Evolutionary conservation across 2,797 vertebrate species (phyloP), one percentile per base, ranked within the genome.

Genomic region (Coregonus suidteri): DNA sequence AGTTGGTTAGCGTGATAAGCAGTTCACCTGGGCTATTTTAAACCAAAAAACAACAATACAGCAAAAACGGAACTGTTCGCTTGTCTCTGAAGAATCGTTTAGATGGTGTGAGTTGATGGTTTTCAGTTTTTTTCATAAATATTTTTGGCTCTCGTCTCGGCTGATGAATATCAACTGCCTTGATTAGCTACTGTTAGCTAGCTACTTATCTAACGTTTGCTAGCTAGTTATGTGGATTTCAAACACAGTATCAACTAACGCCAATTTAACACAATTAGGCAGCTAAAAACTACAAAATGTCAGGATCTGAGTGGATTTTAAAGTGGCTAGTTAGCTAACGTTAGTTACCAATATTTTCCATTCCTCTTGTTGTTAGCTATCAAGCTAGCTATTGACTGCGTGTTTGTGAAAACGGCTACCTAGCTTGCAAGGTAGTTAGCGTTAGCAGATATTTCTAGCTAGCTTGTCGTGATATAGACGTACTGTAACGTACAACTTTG

Each of bases 1-100:
- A 85, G 87, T 88, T 37, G 91, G 88, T 69, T 91, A 20, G 20
- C 2, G 20, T 1, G 25, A 25, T 25, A 25, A 25, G 25, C 25
- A 25, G 25, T 1, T 25, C 25, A 25, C 25, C 25, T 25, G 25
- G 25, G 59, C 20, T 64, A 4, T 64, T 11, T 25, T 9, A n/a
- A 64, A 62, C 18, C 59, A 4, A 64, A 25, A 64, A 64, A 9
- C 20, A 3, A 30, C 11, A 1, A 64, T 41, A 62, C 59, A 25
- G 47, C 72, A 31, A 52, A 41, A 47, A 62, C 6, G n/a, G 18
- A 59, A 66, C 35, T 15, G 37, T 71, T 71, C 37, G 20, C 56
- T 34, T 74, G 70, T 16, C 53, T 30, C 70, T 54, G 65, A 37
- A 15, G 35, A 76, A 64, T 7, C 37, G 34, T 72, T 51, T 78